Conservation (phyloP, 2,797 vertebrate species). For the Coranthus polyacanthus region DNA sequence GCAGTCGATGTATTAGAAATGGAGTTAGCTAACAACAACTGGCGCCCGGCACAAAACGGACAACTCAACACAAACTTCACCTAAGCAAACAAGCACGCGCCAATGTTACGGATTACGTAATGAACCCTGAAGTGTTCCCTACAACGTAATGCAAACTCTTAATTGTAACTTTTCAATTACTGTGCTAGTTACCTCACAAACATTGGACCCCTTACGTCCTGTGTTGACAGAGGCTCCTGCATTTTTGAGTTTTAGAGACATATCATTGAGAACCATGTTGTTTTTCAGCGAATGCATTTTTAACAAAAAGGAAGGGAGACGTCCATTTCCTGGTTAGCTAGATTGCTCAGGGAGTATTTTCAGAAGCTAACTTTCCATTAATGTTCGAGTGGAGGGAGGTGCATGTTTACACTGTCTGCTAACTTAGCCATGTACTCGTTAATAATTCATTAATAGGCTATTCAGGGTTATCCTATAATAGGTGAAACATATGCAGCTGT, state of each 20-base stretch:
- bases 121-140: not conserved
- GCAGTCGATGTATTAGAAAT: no score
- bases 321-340: not conserved
- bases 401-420: not conserved
- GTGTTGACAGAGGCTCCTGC: not conserved
- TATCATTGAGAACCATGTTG: not conserved
- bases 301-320: not conserved
- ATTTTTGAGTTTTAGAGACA: not conserved
- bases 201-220: not conserved
- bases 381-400: not conserved
- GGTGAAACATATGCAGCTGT: not conserved
- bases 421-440: conserved; percentile 1
- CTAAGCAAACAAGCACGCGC: no score
- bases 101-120: no score
- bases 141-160: not conserved
- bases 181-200: not conserved
- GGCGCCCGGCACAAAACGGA: no score
- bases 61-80: no score
- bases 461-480: conserved; percentile 6
- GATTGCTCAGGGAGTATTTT: not conserved
- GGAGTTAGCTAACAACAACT: no score
- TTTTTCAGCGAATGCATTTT: not conserved
- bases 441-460: not conserved
- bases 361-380: not conserved
- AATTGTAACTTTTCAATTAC: no score